phyloP scores from a whole-genome alignment of 2,113 vertebrate species.

The Gobiocypris rarus region DNA sequence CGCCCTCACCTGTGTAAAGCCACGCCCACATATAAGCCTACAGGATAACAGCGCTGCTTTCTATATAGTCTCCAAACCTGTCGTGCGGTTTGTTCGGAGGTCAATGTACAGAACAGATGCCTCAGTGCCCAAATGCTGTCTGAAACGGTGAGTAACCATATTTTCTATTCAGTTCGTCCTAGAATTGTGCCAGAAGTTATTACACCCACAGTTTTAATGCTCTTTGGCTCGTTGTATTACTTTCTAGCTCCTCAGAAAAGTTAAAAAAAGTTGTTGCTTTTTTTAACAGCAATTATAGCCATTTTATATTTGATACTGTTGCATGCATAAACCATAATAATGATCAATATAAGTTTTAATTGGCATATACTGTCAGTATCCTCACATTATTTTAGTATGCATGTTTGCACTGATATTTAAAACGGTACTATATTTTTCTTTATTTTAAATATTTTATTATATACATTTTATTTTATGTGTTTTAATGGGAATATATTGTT shows the following conservation, averaged over 20 bases:
- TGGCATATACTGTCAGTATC: background rate
- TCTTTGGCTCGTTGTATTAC: background rate
- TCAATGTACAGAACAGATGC: background rate
- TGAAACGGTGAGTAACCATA: constrained; percentile 29
- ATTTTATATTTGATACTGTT: background rate
- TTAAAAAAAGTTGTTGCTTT: background rate
- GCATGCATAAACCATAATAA: background rate
- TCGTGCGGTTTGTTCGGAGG: background rate
- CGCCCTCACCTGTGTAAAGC: background rate
- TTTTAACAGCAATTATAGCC: background rate
- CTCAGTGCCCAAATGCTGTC: constrained; percentile 11
- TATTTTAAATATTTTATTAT: no score
- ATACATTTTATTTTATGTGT: no score
- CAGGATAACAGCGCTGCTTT: background rate
- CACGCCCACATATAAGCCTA: background rate
- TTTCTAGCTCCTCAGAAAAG: background rate
- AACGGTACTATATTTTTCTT: no score
- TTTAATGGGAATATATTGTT: background rate
- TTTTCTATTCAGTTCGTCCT: background rate
- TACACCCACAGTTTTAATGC: background rate
- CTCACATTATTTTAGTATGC: background rate
- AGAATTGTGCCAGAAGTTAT: background rate
- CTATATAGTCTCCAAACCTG: background rate
- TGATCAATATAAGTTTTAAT: background rate
- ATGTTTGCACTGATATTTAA: background rate